Percentiles rank a stretch among this genome's conserved stretches.
Conservation (phyloP, 1,140 invertebrate genomes). For the Sogatella furcifera region DNA sequence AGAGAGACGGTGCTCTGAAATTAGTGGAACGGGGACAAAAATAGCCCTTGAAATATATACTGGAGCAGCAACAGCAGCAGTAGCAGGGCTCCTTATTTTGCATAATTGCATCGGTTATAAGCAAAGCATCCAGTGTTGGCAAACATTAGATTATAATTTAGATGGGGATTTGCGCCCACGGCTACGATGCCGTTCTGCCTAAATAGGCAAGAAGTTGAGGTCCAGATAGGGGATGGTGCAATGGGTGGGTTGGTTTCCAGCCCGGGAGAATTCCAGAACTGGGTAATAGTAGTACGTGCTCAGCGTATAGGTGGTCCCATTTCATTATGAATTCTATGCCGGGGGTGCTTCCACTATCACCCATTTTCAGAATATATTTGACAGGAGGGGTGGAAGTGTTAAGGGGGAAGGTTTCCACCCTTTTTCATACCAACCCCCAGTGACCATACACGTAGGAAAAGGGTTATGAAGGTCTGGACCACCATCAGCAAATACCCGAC, state of each 20-base stretch:
- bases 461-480: too few species aligned
- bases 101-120: conserved; percentile 1
- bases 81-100: neutral
- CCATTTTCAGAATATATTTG: conserved; percentile 3
- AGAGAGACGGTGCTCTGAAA: too few species aligned
- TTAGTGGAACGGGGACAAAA: too few species aligned
- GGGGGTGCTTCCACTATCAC: neutral
- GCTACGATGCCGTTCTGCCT: neutral
- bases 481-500: too few species aligned
- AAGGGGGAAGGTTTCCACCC: too few species aligned
- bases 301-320: neutral
- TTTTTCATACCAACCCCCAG: too few species aligned
- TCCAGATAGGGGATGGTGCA: neutral
- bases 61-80: too few species aligned
- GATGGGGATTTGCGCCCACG: neutral
- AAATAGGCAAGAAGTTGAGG: neutral
- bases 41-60: too few species aligned
- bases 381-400: neutral
- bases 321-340: conserved; percentile 2
- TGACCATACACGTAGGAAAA: too few species aligned
- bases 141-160: conserved; percentile 3
- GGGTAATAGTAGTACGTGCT: neutral
- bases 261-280: neutral
- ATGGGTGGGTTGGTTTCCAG: too few species aligned
- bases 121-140: neutral